Base-by-base conservation (phyloP, 2,113 vertebrate species). In the Procapra przewalskii region DNA sequence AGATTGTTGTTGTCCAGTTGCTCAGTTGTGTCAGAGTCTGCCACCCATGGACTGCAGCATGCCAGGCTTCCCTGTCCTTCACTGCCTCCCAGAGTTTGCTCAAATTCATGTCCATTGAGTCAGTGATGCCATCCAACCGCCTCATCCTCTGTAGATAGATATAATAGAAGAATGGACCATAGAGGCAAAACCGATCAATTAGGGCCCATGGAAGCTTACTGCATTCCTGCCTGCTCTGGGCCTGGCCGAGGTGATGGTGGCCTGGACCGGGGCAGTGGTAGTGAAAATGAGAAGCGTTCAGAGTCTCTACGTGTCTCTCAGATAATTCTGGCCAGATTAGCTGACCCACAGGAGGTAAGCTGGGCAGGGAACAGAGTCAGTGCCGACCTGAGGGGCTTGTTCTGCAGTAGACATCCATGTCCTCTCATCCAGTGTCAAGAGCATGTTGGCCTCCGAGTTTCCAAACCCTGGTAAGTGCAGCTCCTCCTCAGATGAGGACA, bases 261-360 rank as follows among this genome's bases (percentile, higher is more conserved):
- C 85, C 29, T 45, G 33, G 71, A 40, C 23, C 15, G 0, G 1
- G 12, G 59, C 13, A 54, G 16, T 45, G 16, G 27, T 0, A 8
- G 52, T 57, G 36, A 6, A 48, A 27, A 33, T 9, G 43, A 29
- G n/a, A n/a, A 40, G 36, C 7, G 59, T n/a, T 64, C 15, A 14
- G 21, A n/a, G 31, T 43, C 36, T 36, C 3, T 12, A 6, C 0
- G 0, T n/a, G 7, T 19, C 19, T 84, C 50, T 3, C 77, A 15
- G 36, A 3, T 25, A 6, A 23, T 16, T 4, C 50, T 29, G 40
- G 27, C 9, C 31, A 71, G 75, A 29, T 31, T 7, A 40, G 29
- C 48, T 19, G 45, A 27, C 17, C 31, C 25, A 3, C 0, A n/a
- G 57, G 75, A 45, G n/a, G 29, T 5, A 19, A 11, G 19, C 2